Evolutionary conservation across 2,797 vertebrate species (phyloP), one percentile per base, ranked within the genome.

Genomic region (Trachops cirrhosus): DNA sequence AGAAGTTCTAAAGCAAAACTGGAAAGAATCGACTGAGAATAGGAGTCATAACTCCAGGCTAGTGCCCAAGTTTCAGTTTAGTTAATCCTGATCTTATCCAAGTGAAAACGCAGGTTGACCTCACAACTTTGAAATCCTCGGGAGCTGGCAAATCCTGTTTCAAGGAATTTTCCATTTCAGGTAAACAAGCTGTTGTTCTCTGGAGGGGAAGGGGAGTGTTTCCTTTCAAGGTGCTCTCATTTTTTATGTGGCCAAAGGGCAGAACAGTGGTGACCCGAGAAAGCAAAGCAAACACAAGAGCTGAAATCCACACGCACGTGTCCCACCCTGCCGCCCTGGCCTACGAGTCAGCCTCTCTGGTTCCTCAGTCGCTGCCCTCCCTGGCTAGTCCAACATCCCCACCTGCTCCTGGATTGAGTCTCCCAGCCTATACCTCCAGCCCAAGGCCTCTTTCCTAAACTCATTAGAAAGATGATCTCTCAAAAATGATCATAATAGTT

Each of bases 151-250:
- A 87, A 68, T 59, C 82, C 57, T 15, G 32, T 80, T 80, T 82
- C 77, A 59, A 87, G 88, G 67, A 85, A 95, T 89, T 96, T 96
- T 95, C 91, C 94, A 80, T 71, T 95, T 80, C 77, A 93, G 77
- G 85, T 95, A 95, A 96, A 96, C 77, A 96, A 93, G 71, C 59
- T 77, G 34, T 67, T 87, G 75, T 79, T 89, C 41, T 67, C 34
- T 16, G 9, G 5, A 24, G 21, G n/a, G 3, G 5, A 1, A 12
- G n/a, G 9, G 21, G 32, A 10, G 44, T 44, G 46, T 70, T 95
- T 93, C 92, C 90, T 96, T 93, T 93, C 77, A 90, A 95, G 87
- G 88, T 21, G 79, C 77, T 93, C 92, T 96, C 86, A 68, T 78
- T 84, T 96, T 84, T 91, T 71, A 84, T 11, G 18, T 41, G 67